These are phyloP conservation scores for Lutraria rhynchaena DNA, from an alignment of 1,140 invertebrate species.

Conservation along the genomic window DNA sequence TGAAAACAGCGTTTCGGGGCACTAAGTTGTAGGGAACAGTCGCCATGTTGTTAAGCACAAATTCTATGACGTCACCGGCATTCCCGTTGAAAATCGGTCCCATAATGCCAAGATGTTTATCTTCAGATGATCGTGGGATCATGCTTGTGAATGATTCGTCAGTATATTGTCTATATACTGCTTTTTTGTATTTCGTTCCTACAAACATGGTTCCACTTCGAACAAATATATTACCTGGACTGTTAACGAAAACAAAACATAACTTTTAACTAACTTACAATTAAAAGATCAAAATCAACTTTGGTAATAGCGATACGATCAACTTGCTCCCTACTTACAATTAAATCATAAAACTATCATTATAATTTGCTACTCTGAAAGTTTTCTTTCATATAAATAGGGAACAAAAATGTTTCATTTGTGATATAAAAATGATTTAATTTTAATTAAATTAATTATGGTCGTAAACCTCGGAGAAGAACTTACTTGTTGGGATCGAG, in stretches of 20 bases:
- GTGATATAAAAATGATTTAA: too few relatives aligned
- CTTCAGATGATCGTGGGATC: slow-evolving; percentile 52
- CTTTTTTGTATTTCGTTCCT: slow-evolving; percentile 72
- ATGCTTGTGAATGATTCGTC: slow-evolving; percentile 64
- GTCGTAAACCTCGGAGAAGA: too few relatives aligned
- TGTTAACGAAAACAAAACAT: slow-evolving; percentile 5
- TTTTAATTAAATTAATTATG: too few relatives aligned
- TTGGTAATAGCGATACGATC: neutral
- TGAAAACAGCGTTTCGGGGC: slow-evolving; percentile 53
- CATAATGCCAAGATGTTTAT: slow-evolving; percentile 67
- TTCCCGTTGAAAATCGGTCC: slow-evolving; percentile 73
- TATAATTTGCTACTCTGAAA: too few relatives aligned
- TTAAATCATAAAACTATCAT: too few relatives aligned
- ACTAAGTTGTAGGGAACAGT: slow-evolving; percentile 56
- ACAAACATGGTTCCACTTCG: slow-evolving; percentile 29
- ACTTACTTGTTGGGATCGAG: slow-evolving; percentile 43
- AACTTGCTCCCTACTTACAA: neutral
- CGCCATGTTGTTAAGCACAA: slow-evolving; percentile 55
- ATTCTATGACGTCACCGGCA: slow-evolving; percentile 66
- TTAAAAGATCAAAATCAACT: neutral
- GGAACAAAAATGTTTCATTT: too few relatives aligned
- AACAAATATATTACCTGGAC: slow-evolving; percentile 32
- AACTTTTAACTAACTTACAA: neutral
- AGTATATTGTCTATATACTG: slow-evolving; percentile 67
- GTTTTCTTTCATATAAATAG: too few relatives aligned